Evolutionary conservation across 1,140 invertebrate species (phyloP), one percentile per base, ranked within the genome.

Genomic region (Tetramorium parvispinum): DNA sequence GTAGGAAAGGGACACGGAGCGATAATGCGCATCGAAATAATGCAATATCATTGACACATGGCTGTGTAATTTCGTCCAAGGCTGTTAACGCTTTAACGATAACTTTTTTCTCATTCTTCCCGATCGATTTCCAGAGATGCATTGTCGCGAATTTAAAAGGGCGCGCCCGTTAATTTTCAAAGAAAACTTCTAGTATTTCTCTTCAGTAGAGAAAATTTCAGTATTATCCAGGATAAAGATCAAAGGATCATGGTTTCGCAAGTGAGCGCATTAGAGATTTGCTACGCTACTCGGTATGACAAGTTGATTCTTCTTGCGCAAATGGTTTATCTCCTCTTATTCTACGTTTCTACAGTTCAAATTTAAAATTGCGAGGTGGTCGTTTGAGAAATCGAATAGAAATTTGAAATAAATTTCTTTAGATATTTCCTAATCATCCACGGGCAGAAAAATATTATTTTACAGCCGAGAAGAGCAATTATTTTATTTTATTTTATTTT

Each of bases 21-120:
- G n/a, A 11, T 40, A 49, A 43, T 13, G 27, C 24, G 24, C 53
- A 0, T 75, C 27, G 71, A 73, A 32, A 32, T 32, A 32, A 7
- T 65, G 18, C 18, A 65, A 18, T 71, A 18, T 71, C 37, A n/a
- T 40, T 66, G 63, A 66, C 63, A 66, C 18, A 8, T 32, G 18
- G 61, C n/a, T 66, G 63, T 43, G 63, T 37, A 32, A 37, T 65
- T 65, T 65, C 18, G 32, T 40, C n/a, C 37, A 66, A 66, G 63
- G 37, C 10, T 65, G 11, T 65, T 40, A 65, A 40, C 37, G 8
- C 18, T 32, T 32, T 43, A 21, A 65, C 8, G 61, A 40, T 10
- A 40, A 40, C 37, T 43, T 37, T 66, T 66, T 4, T 1, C 43
- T 11, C 11, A 13, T 8, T 37, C 10, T 40, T 2, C 3, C 32